Base-by-base conservation (phyloP, 1,140 invertebrate species). In the Lepidurus arcticus region DNA sequence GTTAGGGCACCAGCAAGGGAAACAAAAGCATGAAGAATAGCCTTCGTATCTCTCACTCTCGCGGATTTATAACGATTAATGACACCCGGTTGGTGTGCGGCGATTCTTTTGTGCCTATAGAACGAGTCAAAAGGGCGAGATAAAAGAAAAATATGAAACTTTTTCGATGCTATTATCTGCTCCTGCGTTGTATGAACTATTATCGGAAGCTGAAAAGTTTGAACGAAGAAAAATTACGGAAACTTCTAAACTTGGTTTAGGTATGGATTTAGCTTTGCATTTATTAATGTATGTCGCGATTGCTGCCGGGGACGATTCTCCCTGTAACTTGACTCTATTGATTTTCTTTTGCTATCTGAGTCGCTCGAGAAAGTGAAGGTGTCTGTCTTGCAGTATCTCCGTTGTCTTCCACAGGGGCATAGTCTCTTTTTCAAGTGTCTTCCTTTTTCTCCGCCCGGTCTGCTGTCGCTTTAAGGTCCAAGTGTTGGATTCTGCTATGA, bases 361-460 rank as follows among this genome's bases (percentile, higher is more conserved):
- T 65, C 47, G 47, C 9, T 65, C 53, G 16, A 65, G 53, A 65
- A 65, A 65, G 53, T 13, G 53, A 65, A 65, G 53, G 53, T 65
- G 53, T 65, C 53, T 65, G 16, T 9, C 53, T 65, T 16, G 16
- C 53, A 7, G n/a, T 65, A 21, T 65, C 53, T 65, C 8, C 53
- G 53, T 65, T 65, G 53, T 65, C 53, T 65, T 65, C 10, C 53
- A 13, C 8, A 65, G 8, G 53, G 53, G 7, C 16, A 65, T 21
- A n/a, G 21, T 34, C 34, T 34, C 34, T 34, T 34, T 34, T 34
- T 34, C 13, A 16, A 65, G 53, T 65, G 7, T 65, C 21, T 13
- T 65, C 8, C 7, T 65, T 13, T 21, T 65, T 65, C 21, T 65
- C 21, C 53, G 3, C 13, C 13, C 6, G 2, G 53, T 21, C 13